Percentiles rank a stretch among this genome's conserved stretches.
Conservation (phyloP, 2,888 invertebrate species). For the Steromphala cineraria region DNA sequence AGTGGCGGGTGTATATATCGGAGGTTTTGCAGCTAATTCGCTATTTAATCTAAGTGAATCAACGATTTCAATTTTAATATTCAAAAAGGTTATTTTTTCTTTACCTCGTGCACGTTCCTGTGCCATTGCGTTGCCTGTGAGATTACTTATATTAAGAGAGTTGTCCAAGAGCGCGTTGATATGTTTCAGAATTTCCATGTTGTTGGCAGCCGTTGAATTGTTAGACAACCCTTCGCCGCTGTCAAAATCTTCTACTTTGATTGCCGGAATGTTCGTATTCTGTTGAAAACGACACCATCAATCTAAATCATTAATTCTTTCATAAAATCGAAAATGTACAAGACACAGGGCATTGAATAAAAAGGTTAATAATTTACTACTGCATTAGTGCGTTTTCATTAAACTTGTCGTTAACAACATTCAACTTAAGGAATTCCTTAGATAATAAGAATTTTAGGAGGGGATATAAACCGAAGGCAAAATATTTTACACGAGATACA, state of each 20-base stretch:
- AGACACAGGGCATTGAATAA: background rate
- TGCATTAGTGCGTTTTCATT: background rate
- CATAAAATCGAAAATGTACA: background rate
- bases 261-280: slow-evolving; percentile 34
- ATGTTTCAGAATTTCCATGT: slow-evolving; percentile 71
- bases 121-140: slow-evolving; percentile 40
- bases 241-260: slow-evolving; percentile 47
- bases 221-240: slow-evolving; percentile 27
- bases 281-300: background rate
- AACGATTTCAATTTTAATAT: no score
- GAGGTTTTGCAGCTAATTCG: no score
- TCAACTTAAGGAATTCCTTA: background rate
- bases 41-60: no score
- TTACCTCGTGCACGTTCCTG: slow-evolving; percentile 30
- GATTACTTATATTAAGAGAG: slow-evolving; percentile 68
- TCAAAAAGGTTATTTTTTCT: no score
- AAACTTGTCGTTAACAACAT: background rate
- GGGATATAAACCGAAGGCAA: no score
- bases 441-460: background rate
- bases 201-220: slow-evolving; percentile 42
- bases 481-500: background rate
- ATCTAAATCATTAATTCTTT: background rate
- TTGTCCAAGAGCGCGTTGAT: slow-evolving; percentile 76
- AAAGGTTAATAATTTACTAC: background rate
- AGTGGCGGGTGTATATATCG: no score